Percentiles rank a stretch among this genome's conserved stretches.
These are phyloP conservation scores for Drosophila mayaguana DNA, from an alignment of 2,888 invertebrate species.

Conservation along the genomic window DNA sequence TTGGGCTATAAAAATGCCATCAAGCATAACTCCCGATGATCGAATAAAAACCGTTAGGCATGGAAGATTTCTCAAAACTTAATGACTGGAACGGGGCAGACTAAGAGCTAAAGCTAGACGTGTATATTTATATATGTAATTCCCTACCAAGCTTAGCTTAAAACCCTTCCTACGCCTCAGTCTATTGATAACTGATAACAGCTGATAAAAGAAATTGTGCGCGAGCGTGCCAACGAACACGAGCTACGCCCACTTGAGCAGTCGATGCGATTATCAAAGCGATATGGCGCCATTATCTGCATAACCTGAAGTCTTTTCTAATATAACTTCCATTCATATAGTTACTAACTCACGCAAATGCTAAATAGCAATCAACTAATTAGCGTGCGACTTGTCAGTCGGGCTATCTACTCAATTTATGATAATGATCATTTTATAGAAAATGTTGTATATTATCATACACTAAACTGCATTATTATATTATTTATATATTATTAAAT, in stretches of 20 bases:
- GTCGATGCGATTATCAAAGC: constrained; percentile 21
- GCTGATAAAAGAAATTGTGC: constrained; percentile 31
- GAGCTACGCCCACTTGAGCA: constrained; percentile 12
- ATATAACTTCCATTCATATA: neutral
- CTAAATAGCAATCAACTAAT: constrained; percentile 2
- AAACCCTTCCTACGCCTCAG: constrained; percentile 2
- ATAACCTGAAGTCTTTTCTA: neutral
- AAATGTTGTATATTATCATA: too few species aligned
- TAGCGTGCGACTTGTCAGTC: neutral
- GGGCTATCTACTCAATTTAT: neutral
- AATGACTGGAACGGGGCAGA: constrained; percentile 45
- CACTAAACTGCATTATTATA: too few species aligned
- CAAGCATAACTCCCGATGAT: constrained; percentile 40
- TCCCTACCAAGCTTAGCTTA: neutral
- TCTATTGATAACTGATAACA: constrained; percentile 14
- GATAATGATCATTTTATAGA: neutral
- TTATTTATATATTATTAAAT: too few species aligned
- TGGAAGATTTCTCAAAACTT: constrained; percentile 21
- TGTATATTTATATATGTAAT: neutral
- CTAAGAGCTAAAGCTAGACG: neutral
- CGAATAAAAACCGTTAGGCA: constrained; percentile 25
- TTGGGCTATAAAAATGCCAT: constrained; percentile 37
- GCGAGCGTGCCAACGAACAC: neutral
- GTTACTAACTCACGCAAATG: constrained; percentile 5
- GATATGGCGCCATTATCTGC: neutral